Evolutionary conservation across 2,888 invertebrate genomes (phyloP), one percentile per base, ranked within the genome.

Genomic region (Hydroisotoma schaefferi): DNA sequence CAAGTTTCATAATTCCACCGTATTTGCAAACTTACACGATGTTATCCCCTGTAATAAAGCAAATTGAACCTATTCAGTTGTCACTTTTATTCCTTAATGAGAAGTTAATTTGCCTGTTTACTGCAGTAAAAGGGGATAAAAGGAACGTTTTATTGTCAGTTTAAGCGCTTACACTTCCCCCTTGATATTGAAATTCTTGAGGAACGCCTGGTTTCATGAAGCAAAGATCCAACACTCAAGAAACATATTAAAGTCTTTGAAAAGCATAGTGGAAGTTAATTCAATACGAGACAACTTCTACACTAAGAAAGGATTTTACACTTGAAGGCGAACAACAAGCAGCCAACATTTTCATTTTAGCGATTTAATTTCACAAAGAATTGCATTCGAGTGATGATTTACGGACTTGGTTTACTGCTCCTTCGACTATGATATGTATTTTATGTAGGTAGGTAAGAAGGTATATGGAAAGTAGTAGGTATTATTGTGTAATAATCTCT

Each of bases 21-120:
- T 40, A 40, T 18, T 40, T 40, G 40, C 40, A 10, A 40, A 40
- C 15, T 40, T n/a, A n/a, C n/a, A n/a, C n/a, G n/a, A n/a, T n/a
- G n/a, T 40, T 40, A 18, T 40, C 5, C 40, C 40, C 15, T 18
- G 40, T 20, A 18, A 40, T 33, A 33, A 33, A 33, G 33, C 33
- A 8, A 40, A 4, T 40, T 18, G n/a, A 40, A 40, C 40, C 40
- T 18, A 20, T 40, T 20, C 40, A 18, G n/a, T 20, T 40, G 40
- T 40, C 40, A 40, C 40, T 40, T 18, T 10, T 18, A 40, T 25
- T 46, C 6, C 15, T 25, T 46, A 46, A 46, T 46, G 46, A 46
- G 46, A 46, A 46, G 46, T 46, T 46, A 46, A 46, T 46, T 5
- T 40, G n/a, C n/a, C 40, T 5, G 40, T 40, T 15, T 15, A 40